Percentiles rank a stretch among this genome's conserved stretches.
Conservation (phyloP, 2,113 vertebrate genomes). For the Urocynchramus pylzowi region DNA sequence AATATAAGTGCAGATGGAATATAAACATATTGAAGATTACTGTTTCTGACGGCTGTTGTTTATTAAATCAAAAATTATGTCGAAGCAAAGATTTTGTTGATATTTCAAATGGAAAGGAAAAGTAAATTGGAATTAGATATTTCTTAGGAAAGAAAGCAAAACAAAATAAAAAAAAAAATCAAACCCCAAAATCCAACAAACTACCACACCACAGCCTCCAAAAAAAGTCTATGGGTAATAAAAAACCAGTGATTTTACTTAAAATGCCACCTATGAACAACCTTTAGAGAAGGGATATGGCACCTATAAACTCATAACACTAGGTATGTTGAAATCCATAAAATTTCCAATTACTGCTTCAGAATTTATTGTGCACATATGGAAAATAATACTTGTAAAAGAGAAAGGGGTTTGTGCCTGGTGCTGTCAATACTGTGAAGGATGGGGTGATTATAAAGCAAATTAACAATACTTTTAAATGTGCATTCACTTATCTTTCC, state of each 20-base stretch:
- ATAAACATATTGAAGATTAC: conserved; percentile 49
- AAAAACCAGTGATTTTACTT: background rate
- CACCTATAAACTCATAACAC: conserved; percentile 67
- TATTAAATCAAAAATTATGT: conserved; percentile 37
- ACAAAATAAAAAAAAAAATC: background rate
- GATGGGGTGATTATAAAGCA: conserved; percentile 89
- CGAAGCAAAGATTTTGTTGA: background rate
- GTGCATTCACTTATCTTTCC: conserved; percentile 91
- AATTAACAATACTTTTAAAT: conserved; percentile 91
- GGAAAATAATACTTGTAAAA: conserved; percentile 87
- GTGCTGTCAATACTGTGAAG: conserved; percentile 88
- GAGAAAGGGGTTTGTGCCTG: conserved; percentile 82
- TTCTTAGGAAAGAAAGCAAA: background rate
- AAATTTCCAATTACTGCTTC: conserved; percentile 83
- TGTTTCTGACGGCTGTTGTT: background rate
- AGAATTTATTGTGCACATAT: conserved; percentile 84
- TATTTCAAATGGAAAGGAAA: conserved; percentile 16
- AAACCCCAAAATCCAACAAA: background rate
- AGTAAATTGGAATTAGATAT: background rate
- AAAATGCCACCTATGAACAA: conserved; percentile 45
- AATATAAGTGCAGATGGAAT: conserved; percentile 58
- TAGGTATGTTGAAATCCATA: conserved; percentile 78
- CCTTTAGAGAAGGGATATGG: conserved; percentile 57
- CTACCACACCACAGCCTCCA: background rate
- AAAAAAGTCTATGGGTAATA: background rate